Evolutionary conservation across 1,140 invertebrate species (phyloP).

Genomic region (Prorops nasuta): DNA sequence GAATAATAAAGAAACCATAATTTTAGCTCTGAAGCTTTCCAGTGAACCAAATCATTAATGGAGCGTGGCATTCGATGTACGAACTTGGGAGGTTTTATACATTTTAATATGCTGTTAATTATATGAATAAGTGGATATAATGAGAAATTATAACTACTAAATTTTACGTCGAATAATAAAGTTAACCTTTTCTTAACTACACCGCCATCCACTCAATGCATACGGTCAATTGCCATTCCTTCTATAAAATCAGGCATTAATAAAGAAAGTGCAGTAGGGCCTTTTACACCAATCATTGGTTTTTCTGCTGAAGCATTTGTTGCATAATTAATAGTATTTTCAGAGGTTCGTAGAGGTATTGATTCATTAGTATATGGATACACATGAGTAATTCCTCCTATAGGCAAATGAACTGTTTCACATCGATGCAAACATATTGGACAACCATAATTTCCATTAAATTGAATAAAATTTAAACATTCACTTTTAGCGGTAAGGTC

Average conservation of each 20-base stretch:
- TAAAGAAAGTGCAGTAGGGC: slow-evolving; percentile 8
- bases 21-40: slow-evolving; percentile 18
- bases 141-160: slow-evolving; percentile 9
- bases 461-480: slow-evolving; percentile 19
- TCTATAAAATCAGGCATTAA: slow-evolving; percentile 23
- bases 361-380: slow-evolving; percentile 2
- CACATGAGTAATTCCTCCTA: slow-evolving; percentile 5
- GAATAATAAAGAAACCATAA: slow-evolving; percentile 17
- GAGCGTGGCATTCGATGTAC: slow-evolving; percentile 24
- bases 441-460: slow-evolving; percentile 15
- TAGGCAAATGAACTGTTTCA: slow-evolving; percentile 1
- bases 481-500: slow-evolving; percentile 17
- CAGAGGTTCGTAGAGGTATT: slow-evolving; percentile 4
- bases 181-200: slow-evolving; percentile 13
- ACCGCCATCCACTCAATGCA: slow-evolving; percentile 24
- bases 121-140: not conserved
- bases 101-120: not conserved
- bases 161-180: slow-evolving; percentile 8
- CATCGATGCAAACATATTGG: slow-evolving; percentile 12
- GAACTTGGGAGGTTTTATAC: slow-evolving; percentile 24
- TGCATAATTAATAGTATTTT: slow-evolving; percentile 1
- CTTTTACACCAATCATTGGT: slow-evolving; percentile 17
- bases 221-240: slow-evolving; percentile 19
- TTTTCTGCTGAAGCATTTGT: slow-evolving; percentile 1
- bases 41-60: slow-evolving; percentile 16